These are phyloP conservation scores for Acanthococcus lagerstroemiae DNA, from an alignment of 2,888 invertebrate species.

Conservation along the genomic window DNA sequence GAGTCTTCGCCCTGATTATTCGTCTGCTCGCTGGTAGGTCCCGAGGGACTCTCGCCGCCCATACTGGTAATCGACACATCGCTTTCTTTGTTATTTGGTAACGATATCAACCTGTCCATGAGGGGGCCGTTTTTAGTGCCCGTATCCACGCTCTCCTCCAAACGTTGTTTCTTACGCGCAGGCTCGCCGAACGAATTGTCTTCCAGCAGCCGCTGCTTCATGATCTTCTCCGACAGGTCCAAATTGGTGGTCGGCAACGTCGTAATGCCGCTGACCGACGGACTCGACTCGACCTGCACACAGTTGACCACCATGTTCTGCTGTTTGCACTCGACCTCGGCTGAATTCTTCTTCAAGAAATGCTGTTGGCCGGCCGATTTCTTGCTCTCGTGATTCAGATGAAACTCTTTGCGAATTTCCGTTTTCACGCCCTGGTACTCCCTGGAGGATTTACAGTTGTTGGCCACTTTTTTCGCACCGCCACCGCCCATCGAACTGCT, in stretches of 20 bases:
- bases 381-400: conserved; percentile 11
- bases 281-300: conserved; percentile 1
- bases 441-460: conserved; percentile 10
- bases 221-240: conserved; percentile 48
- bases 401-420: conserved; percentile 3
- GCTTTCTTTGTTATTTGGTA: background rate
- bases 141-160: background rate
- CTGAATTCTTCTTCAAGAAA: conserved; percentile 20
- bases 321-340: background rate
- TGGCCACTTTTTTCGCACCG: conserved; percentile 7
- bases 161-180: background rate
- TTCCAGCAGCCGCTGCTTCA: conserved; percentile 49
- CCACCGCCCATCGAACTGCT: background rate
- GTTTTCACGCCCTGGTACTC: background rate
- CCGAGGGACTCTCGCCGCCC: conserved; percentile 34
- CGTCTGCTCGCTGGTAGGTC: conserved; percentile 35
- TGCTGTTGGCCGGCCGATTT: background rate
- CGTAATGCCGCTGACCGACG: background rate
- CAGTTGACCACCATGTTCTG: conserved; percentile 17
- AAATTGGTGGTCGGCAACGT: conserved; percentile 39
- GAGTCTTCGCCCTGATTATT: conserved; percentile 69
- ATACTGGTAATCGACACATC: conserved; percentile 14
- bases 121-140: background rate
- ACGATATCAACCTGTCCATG: conserved; percentile 8
- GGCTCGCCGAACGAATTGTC: conserved; percentile 27